Evolutionary conservation across 2,113 vertebrate genomes (phyloP).

Genomic region (Prinia subflava): DNA sequence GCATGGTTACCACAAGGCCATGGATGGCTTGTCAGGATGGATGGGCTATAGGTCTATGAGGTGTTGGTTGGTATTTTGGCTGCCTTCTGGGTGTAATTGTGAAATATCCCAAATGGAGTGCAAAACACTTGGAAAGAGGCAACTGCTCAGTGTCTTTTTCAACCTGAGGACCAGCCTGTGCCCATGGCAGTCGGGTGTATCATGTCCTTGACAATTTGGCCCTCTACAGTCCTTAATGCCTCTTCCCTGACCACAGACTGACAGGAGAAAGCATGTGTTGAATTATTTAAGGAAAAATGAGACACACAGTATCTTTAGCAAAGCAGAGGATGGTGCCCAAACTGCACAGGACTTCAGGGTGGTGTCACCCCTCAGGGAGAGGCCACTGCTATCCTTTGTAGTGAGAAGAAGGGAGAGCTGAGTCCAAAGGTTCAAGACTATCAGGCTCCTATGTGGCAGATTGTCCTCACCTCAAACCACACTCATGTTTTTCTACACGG

Average conservation of each 20-base stretch:
- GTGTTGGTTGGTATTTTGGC: neutral
- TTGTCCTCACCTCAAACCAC: neutral
- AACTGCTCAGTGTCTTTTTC: neutral
- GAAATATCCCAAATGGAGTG: neutral
- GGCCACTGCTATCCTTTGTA: neutral
- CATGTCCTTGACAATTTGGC: neutral
- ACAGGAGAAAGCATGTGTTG: neutral
- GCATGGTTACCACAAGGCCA: accelerated
- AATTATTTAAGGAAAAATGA: neutral
- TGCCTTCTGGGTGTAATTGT: neutral
- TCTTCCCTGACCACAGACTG: neutral
- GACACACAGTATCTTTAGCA: neutral
- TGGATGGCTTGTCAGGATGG: neutral
- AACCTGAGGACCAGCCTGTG: neutral
- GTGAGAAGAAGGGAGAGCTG: neutral
- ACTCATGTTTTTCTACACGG: neutral
- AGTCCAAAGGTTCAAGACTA: neutral
- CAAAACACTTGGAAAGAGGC: neutral
- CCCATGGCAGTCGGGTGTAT: neutral
- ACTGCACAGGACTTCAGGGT: accelerated
- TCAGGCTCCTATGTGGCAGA: neutral
- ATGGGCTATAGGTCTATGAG: neutral
- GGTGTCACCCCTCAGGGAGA: neutral
- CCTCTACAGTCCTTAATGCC: neutral
- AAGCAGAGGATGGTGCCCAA: neutral